These are phyloP conservation scores for Chaetogeoica ovagalla DNA, from an alignment of 2,888 invertebrate species.

Conservation along the genomic window DNA sequence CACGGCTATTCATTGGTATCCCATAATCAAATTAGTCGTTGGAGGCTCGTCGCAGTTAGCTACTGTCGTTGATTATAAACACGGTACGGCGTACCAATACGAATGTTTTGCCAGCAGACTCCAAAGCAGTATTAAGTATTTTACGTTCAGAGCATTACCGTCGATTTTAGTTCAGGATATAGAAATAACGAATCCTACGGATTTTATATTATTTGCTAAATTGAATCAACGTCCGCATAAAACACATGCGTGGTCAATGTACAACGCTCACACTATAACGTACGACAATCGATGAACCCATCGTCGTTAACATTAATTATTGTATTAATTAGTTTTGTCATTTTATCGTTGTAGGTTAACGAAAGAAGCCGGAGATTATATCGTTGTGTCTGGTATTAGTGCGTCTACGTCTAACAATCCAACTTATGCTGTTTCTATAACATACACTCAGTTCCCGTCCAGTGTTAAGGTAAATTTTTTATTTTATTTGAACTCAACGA, in stretches of 20 bases:
- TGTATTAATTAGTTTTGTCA: no score
- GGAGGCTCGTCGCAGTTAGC: constrained; percentile 67
- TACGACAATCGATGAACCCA: constrained; percentile 54
- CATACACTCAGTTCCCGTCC: constrained; percentile 13
- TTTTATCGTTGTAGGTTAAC: background rate
- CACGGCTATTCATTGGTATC: constrained; percentile 70
- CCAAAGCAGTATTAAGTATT: constrained; percentile 70
- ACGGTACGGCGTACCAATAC: constrained; percentile 63
- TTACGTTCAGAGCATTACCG: constrained; percentile 79
- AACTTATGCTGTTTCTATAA: constrained; percentile 34
- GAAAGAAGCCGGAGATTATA: background rate
- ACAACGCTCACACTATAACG: constrained; percentile 64
- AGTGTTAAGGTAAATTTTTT: constrained; percentile 29
- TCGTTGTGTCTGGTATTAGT: constrained; percentile 39
- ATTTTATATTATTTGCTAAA: constrained; percentile 65
- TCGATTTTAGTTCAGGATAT: constrained; percentile 81
- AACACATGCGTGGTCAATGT: constrained; percentile 65
- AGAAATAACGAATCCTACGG: constrained; percentile 73
- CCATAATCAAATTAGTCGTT: constrained; percentile 64
- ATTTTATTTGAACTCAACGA: no score
- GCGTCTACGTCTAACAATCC: constrained; percentile 27
- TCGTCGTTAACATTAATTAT: no score
- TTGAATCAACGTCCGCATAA: constrained; percentile 66
- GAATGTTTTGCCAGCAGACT: constrained; percentile 70
- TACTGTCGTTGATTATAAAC: constrained; percentile 67